These are phyloP conservation scores for Plebejus anna DNA, from an alignment of 2,888 invertebrate genomes.

Conservation along the genomic window DNA sequence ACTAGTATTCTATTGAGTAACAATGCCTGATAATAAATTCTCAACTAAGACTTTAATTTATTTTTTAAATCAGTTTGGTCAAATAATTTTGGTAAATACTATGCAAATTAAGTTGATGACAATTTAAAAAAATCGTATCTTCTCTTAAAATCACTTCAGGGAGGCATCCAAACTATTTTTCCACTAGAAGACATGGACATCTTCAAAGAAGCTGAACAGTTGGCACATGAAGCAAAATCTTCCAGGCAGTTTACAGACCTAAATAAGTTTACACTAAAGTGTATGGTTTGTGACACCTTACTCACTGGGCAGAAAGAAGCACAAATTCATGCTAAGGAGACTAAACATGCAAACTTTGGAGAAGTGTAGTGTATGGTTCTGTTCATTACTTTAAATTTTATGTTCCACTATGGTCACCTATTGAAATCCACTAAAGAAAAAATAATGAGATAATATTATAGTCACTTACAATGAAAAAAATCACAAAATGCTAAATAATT, in stretches of 20 bases:
- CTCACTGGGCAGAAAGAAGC: slow-evolving; percentile 91
- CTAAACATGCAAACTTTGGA: slow-evolving; percentile 90
- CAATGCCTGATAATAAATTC: no score
- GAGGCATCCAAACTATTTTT: slow-evolving; percentile 88
- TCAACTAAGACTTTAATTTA: neutral
- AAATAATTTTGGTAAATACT: neutral
- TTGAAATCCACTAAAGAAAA: neutral
- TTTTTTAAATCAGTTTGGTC: neutral
- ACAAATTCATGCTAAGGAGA: slow-evolving; percentile 90
- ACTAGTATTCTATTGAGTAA: no score
- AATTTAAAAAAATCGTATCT: neutral
- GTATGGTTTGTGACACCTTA: slow-evolving; percentile 87
- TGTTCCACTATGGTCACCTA: slow-evolving; percentile 22
- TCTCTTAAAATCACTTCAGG: slow-evolving; percentile 65
- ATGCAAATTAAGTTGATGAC: neutral
- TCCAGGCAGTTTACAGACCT: slow-evolving; percentile 95
- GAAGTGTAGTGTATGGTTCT: slow-evolving; percentile 81
- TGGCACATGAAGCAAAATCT: slow-evolving; percentile 93
- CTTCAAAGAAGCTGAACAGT: slow-evolving; percentile 88
- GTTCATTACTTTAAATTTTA: slow-evolving; percentile 23
- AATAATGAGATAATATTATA: neutral
- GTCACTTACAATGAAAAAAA: neutral
- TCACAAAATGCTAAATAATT: slow-evolving; percentile 4
- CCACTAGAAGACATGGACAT: slow-evolving; percentile 85
- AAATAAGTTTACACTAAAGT: slow-evolving; percentile 90